Conservation (phyloP, 2,888 invertebrate species). For the Heliconius ethilla region DNA sequence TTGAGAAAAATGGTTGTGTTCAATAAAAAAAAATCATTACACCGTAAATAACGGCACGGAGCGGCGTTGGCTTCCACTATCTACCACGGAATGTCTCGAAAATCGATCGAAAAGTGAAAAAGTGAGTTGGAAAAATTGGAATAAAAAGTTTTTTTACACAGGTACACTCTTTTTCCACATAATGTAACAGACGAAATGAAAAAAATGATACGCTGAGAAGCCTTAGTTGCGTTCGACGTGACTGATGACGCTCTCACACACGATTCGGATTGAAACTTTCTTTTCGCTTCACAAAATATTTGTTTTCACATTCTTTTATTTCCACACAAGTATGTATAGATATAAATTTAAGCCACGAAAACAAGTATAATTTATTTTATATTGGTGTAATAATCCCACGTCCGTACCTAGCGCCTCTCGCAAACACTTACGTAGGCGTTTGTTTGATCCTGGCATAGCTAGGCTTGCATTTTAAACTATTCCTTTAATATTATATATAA, state of each 20-base stretch:
- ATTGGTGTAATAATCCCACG: conserved; percentile 48
- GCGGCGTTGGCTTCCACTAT: neutral
- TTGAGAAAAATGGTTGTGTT: no score
- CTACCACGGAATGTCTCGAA: neutral
- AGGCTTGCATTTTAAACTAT: conserved; percentile 25
- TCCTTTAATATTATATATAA: neutral
- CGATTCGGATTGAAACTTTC: conserved; percentile 32
- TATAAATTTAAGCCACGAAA: neutral
- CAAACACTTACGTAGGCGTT: conserved; percentile 54
- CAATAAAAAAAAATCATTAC: no score
- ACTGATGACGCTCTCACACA: conserved; percentile 35
- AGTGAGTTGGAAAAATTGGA: neutral
- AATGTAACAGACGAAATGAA: conserved; percentile 12
- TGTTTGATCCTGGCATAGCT: conserved; percentile 55
- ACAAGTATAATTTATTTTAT: conserved; percentile 20
- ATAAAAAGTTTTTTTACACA: neutral
- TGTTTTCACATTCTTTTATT: conserved; percentile 9
- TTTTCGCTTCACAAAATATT: conserved; percentile 30
- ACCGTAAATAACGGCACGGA: neutral
- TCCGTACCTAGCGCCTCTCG: conserved; percentile 46
- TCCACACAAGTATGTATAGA: neutral
- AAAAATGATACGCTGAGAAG: conserved; percentile 10
- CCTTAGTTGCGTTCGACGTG: conserved; percentile 32
- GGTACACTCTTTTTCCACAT: neutral
- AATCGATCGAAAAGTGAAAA: neutral